These are phyloP conservation scores for Probaryconus sp. DNA, from an alignment of 1,140 invertebrate species.

Conservation along the genomic window DNA sequence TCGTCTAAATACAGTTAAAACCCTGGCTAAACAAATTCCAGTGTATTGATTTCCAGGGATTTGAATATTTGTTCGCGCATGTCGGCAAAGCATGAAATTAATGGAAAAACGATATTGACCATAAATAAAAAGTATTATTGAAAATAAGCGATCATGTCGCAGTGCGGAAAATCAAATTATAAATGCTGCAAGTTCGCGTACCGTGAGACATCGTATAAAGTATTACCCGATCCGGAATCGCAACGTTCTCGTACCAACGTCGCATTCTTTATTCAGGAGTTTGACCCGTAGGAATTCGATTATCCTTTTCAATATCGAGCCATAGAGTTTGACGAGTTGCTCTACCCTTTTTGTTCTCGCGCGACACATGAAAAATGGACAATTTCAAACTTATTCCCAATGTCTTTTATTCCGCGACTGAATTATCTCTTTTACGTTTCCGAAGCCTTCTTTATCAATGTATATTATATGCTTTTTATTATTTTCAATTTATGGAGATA, in stretches of 20 bases:
- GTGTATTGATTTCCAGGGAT: no score
- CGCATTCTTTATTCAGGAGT: constrained; percentile 53
- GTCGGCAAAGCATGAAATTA: neutral
- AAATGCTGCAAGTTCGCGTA: constrained; percentile 18
- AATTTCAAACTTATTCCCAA: neutral
- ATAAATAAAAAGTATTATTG: constrained; percentile 38
- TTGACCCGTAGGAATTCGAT: constrained; percentile 49
- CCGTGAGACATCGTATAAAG: constrained; percentile 35
- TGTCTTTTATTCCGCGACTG: constrained; percentile 6
- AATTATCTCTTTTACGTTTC: neutral
- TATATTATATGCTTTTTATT: no score
- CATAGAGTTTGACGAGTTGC: constrained; percentile 33
- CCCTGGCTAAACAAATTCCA: no score
- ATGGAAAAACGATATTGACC: neutral
- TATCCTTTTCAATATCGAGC: constrained; percentile 46
- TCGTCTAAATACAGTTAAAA: no score
- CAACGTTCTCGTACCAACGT: constrained; percentile 4
- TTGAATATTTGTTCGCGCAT: constrained; percentile 7
- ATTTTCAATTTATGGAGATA: no score
- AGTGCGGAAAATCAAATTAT: constrained; percentile 44
- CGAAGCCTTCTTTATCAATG: neutral
- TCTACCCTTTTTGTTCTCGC: constrained; percentile 15
- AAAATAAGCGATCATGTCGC: constrained; percentile 43
- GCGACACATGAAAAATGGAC: constrained; percentile 11
- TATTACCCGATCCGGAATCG: constrained; percentile 36